Percentiles rank a stretch among this genome's conserved stretches.
Conservation (phyloP, 2,888 invertebrate genomes). For the Acronicta aceris region DNA sequence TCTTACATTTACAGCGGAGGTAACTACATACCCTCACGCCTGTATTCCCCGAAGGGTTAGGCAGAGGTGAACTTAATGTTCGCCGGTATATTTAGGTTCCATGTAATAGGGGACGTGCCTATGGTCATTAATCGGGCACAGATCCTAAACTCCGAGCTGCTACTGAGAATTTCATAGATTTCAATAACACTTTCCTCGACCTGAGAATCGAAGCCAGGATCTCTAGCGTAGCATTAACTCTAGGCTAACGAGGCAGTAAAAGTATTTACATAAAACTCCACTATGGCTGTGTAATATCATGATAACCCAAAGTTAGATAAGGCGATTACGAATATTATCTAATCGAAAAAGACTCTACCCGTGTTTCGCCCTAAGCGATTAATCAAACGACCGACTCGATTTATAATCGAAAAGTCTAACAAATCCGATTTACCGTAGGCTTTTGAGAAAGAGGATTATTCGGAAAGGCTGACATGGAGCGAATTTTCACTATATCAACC, state of each 20-base stretch:
- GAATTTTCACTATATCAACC: slow-evolving; percentile 9
- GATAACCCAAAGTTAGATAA: slow-evolving; percentile 7
- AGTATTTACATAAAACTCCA: too few relatives aligned
- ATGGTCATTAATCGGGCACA: too few relatives aligned
- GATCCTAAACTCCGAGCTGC: too few relatives aligned
- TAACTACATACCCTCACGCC: neutral
- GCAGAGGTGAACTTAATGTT: too few relatives aligned
- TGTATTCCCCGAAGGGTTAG: too few relatives aligned
- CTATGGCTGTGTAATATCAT: neutral
- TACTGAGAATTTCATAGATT: too few relatives aligned
- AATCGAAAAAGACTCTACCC: neutral
- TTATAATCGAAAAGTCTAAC: slow-evolving; percentile 25
- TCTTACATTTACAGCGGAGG: neutral
- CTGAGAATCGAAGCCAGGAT: too few relatives aligned
- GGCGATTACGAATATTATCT: slow-evolving; percentile 1
- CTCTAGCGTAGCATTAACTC: too few relatives aligned
- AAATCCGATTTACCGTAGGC: slow-evolving; percentile 21
- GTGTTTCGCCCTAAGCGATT: slow-evolving; percentile 6
- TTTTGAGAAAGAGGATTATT: slow-evolving; percentile 19
- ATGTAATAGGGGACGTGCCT: too few relatives aligned
- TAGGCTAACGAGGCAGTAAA: too few relatives aligned
- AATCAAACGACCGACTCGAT: slow-evolving; percentile 22
- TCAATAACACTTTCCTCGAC: too few relatives aligned
- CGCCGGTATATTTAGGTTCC: too few relatives aligned
- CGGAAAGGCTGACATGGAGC: neutral